phyloP scores from a whole-genome alignment of 2,888 invertebrate species.

The Stegana nigrithorax region DNA sequence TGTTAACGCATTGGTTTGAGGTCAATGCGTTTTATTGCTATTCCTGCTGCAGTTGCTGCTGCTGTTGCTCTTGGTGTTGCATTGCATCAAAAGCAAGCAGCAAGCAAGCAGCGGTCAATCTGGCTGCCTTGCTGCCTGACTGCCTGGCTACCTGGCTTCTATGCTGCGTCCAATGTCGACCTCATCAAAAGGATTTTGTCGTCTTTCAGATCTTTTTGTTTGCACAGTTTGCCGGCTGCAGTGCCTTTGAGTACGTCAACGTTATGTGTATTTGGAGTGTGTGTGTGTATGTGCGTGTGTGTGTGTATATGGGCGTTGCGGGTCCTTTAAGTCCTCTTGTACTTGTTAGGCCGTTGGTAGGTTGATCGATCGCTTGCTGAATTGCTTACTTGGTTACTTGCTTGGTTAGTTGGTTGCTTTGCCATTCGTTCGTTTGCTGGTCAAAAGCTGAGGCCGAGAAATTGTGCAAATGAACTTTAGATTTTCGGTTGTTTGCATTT shows the following conservation, averaged over 20 bases:
- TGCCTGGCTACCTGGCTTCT: too few species aligned
- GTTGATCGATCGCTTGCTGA: not conserved
- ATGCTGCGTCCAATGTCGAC: slow-evolving; percentile 56
- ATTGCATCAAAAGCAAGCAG: not conserved
- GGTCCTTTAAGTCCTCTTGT: too few species aligned
- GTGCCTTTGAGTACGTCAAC: slow-evolving; percentile 29
- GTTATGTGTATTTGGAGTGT: not conserved
- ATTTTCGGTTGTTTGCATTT: slow-evolving; percentile 63
- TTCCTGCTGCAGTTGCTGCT: too few species aligned
- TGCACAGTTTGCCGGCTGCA: slow-evolving; percentile 39
- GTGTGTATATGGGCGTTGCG: too few species aligned
- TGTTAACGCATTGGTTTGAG: too few species aligned
- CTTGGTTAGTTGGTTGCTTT: not conserved
- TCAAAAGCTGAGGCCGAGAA: slow-evolving; percentile 35
- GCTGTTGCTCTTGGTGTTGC: too few species aligned
- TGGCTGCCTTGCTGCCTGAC: slow-evolving; percentile 25
- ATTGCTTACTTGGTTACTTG: not conserved
- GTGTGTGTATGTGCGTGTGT: too few species aligned
- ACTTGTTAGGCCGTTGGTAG: not conserved
- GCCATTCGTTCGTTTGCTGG: not conserved
- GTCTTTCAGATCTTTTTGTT: slow-evolving; percentile 63
- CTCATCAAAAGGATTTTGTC: slow-evolving; percentile 57
- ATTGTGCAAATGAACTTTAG: slow-evolving; percentile 63
- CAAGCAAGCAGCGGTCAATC: slow-evolving; percentile 9
- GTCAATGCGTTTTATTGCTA: too few species aligned